Base-by-base conservation (phyloP, 2,888 invertebrate genomes). In the Thelaira solivaga region DNA sequence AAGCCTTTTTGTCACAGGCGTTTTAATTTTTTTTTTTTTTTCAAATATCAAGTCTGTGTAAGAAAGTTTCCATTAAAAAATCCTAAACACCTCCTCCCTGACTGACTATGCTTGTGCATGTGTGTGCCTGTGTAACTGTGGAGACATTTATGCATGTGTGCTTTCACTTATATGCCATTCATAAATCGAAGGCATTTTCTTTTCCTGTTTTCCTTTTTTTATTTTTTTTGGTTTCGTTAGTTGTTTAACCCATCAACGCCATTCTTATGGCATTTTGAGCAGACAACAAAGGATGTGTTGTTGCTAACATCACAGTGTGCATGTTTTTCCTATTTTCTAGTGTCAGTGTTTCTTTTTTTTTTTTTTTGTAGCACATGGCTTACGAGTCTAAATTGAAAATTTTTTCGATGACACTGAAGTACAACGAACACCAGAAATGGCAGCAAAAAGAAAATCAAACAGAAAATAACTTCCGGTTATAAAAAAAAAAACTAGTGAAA, bases 381-480 rank as follows among this genome's bases (percentile, higher is more conserved):
- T 43, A 72, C 24, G 49, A 39, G 53, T 10, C 69, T 51, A 69
- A 65, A 71, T 71, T 69, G 69, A 55, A 78, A 74, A 74, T 74
- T 39, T 45, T 78, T 65, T 61, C 65, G 47, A 47, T 69, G 69
- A 65, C 74, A 65, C 20, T 55, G 16, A 41, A 72, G 64, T 45
- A 59, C n/a, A 16, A n/a, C n/a, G n/a, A 65, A 65, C 36, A 29
- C 18, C 36, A 61, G 29, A 49, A 61, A 13, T 62, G n/a, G 11
- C 20, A 20, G 10, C 31, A 41, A 67, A 31, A 4, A 29, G 36
- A 55, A 61, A 74, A 36, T 26, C 51, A 61, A 29, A 69, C 22
- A 69, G 20, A 78, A 78, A 74, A 78, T 74, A 61, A 69, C 74
- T 74, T 78, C 74, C 78, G 74, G 41, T 69, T 59, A 53, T 41